These are phyloP conservation scores for Adelges cooleyi DNA, from an alignment of 1,140 invertebrate genomes.

Conservation along the genomic window DNA sequence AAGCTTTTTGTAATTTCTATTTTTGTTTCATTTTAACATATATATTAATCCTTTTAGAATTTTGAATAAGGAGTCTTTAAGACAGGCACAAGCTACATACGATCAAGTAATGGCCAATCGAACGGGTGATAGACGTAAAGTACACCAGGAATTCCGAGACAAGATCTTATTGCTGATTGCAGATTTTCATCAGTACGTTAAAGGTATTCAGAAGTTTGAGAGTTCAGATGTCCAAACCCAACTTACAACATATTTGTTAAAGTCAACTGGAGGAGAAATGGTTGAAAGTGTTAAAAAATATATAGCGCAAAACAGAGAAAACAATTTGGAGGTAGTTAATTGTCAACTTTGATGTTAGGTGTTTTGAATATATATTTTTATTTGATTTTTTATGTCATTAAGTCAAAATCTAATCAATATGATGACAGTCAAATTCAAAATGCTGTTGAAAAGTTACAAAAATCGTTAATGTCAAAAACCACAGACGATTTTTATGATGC, in stretches of 20 bases:
- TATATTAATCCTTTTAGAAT: constrained; percentile 36
- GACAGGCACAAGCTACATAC: constrained; percentile 54
- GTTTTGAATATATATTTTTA: neutral
- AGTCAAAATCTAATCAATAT: constrained; percentile 42
- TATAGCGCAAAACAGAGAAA: constrained; percentile 18
- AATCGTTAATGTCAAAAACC: constrained; percentile 45
- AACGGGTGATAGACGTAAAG: constrained; percentile 55
- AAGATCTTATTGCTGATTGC: constrained; percentile 61
- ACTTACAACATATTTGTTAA: constrained; percentile 68
- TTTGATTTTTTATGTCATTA: constrained; percentile 38
- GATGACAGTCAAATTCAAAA: constrained; percentile 50
- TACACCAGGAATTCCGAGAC: constrained; percentile 67
- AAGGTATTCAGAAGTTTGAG: constrained; percentile 59
- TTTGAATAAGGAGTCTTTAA: constrained; percentile 45
- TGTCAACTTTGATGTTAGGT: neutral
- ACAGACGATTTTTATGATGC: constrained; percentile 65
- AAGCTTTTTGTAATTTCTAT: constrained; percentile 31
- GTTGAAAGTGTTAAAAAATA: constrained; percentile 44
- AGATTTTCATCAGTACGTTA: constrained; percentile 74
- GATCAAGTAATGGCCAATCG: constrained; percentile 56
- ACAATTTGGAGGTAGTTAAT: constrained; percentile 8
- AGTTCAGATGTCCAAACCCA: constrained; percentile 49
- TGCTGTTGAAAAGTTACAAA: constrained; percentile 49
- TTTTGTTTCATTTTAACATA: constrained; percentile 7
- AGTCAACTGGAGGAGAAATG: constrained; percentile 69